Evolutionary conservation across 2,888 invertebrate species (phyloP).

Genomic region (Caenorhabditis drosophilae): DNA sequence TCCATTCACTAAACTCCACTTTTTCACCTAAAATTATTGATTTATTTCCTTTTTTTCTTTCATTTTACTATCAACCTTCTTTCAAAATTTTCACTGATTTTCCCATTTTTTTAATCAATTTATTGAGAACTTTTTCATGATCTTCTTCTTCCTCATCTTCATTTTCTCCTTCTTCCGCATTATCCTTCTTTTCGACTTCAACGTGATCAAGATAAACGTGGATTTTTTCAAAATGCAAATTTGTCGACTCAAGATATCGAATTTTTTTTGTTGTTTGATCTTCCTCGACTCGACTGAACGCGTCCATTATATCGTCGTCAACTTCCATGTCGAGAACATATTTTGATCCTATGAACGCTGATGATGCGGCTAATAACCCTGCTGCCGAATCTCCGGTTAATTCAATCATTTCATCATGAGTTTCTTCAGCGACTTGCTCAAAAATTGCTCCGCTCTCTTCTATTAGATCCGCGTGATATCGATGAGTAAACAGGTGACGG

Average conservation of each 20-base stretch:
- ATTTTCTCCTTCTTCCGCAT: neutral
- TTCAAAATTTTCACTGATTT: too few relatives aligned
- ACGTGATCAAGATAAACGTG: conserved; percentile 3
- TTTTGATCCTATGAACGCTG: conserved; percentile 10
- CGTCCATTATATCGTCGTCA: conserved; percentile 37
- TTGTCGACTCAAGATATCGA: conserved; percentile 57
- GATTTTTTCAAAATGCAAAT: conserved; percentile 59
- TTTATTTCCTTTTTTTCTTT: too few relatives aligned
- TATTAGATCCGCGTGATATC: conserved; percentile 57
- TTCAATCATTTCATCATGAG: neutral
- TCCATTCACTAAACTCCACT: neutral
- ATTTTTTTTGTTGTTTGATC: conserved; percentile 57
- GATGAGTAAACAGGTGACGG: conserved; percentile 65
- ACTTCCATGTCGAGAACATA: conserved; percentile 37
- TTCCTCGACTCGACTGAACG: conserved; percentile 30
- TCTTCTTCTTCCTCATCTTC: too few relatives aligned
- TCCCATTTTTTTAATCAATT: too few relatives aligned
- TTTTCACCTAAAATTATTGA: conserved; percentile 7
- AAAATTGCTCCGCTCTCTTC: conserved; percentile 34
- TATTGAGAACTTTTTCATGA: too few relatives aligned
- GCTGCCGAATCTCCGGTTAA: conserved; percentile 23
- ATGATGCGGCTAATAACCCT: conserved; percentile 25
- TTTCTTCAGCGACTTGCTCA: conserved; percentile 14
- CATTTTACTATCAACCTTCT: too few relatives aligned
- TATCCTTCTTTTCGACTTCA: too few relatives aligned